Base-by-base conservation (phyloP, 2,113 vertebrate genomes). In the Hemiprocne comata region DNA sequence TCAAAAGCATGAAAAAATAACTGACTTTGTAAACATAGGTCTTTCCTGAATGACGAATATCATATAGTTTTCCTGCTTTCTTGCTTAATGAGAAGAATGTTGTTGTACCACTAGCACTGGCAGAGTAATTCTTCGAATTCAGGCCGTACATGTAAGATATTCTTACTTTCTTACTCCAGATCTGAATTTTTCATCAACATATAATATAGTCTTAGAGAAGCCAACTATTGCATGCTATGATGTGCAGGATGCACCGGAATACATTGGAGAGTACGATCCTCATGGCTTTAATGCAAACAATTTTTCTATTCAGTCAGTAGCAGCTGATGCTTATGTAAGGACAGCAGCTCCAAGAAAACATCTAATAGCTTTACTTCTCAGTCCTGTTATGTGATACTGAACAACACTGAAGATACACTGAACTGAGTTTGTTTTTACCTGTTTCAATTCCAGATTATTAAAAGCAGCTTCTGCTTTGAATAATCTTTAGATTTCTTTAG, bases 211-310 rank as follows among this genome's bases (percentile, higher is more conserved):
- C 13, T 13, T 40, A 33, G 19, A 51, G 15, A 62, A 40, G 53
- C 54, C 26, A 48, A 1, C 28, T 74, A 0, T 67, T 61, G 28
- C 2, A 5, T 17, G 6, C 1, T 70, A 2, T 3, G 17, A 9
- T 31, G 23, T 48, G n/a, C 16, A 46, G 46, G 44, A 64, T 65
- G 17, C 17, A 54, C 58, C 12, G 28, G 40, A 73, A 48, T 44
- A 21, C 24, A 62, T 60, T 9, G 24, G 58, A 75, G 28, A 85
- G 7, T 7, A 24, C n/a, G 13, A 29, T 86, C 70, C 44, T 62
- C 62, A 26, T 0, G 0, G 7, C 53, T 21, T 51, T 40, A 53
- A 26, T 36, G 42, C 24, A 58, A 58, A 54, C 5, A 19, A 2
- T 25, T 69, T 71, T 87, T 75, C 34, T 62, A 1, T 64, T 61